These are phyloP conservation scores for Smutsia gigantea DNA, from an alignment of 2,797 vertebrate species.

Conservation along the genomic window DNA sequence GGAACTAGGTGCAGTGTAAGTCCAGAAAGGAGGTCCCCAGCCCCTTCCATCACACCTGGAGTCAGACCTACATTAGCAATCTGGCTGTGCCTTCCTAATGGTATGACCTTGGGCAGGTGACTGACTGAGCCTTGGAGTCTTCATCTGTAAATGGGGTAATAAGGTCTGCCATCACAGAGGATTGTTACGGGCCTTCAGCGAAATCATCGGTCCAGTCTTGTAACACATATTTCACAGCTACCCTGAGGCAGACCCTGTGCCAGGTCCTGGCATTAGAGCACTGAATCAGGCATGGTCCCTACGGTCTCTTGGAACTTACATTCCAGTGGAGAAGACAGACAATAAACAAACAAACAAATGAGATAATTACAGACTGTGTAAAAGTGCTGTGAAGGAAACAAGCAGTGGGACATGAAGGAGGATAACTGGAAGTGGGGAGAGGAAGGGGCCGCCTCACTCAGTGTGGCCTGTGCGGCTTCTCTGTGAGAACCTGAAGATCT, in stretches of 20 bases:
- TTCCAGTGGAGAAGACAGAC: slow-evolving; percentile 61
- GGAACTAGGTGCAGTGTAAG: not conserved
- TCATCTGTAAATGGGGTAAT: slow-evolving; percentile 9
- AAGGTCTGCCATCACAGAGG: not conserved
- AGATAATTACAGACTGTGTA: slow-evolving; percentile 75
- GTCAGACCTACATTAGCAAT: not conserved
- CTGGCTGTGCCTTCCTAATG: not conserved
- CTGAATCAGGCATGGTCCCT: slow-evolving; percentile 13
- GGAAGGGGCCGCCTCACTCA: slow-evolving; percentile 39
- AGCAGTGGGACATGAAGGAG: slow-evolving; percentile 55
- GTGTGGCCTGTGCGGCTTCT: not conserved
- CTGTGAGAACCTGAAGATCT: not conserved
- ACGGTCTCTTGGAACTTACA: slow-evolving; percentile 35
- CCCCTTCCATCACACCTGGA: not conserved
- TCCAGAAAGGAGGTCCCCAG: not conserved
- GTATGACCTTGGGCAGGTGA: not conserved
- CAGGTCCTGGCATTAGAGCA: not conserved
- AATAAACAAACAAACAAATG: slow-evolving; percentile 77
- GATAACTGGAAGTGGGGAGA: not conserved
- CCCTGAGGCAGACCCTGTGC: not conserved
- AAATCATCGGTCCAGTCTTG: slow-evolving; percentile 36
- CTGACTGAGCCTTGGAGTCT: slow-evolving; percentile 9
- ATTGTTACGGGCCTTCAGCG: not conserved
- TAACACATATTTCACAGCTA: not conserved
- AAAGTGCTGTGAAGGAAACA: slow-evolving; percentile 59